These are phyloP conservation scores for Penaeus japonicus DNA, from an alignment of 1,140 invertebrate species.

Conservation along the genomic window DNA sequence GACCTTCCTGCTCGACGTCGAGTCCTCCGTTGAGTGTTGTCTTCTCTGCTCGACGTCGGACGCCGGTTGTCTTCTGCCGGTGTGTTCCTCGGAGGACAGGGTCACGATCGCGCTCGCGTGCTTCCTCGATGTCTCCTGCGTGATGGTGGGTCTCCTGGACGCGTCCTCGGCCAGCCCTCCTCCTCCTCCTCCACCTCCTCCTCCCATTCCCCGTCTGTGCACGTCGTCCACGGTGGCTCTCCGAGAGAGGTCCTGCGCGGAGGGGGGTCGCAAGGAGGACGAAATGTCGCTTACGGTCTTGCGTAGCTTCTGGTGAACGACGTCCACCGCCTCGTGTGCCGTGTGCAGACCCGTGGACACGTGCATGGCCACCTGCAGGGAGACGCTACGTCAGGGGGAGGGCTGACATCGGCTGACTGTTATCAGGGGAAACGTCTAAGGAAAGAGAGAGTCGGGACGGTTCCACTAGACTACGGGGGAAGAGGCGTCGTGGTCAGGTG, in stretches of 20 bases:
- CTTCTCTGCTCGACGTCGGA: neutral
- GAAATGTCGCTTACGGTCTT: constrained; percentile 54
- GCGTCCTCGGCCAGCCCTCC: constrained; percentile 19
- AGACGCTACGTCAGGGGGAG: neutral
- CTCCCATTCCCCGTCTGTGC: neutral
- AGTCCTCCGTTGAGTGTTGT: neutral
- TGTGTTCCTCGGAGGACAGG: neutral
- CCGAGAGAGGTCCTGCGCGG: neutral
- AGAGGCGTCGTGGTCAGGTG: no score
- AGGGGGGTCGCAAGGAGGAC: constrained; percentile 18
- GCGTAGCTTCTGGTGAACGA: constrained; percentile 43
- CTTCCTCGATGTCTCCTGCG: neutral
- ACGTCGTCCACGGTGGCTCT: constrained; percentile 3
- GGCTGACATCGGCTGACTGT: neutral
- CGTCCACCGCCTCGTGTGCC: constrained; percentile 33
- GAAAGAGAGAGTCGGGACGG: neutral
- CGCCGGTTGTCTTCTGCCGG: neutral
- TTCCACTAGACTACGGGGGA: neutral
- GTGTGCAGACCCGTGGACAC: constrained; percentile 42
- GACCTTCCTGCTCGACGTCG: neutral
- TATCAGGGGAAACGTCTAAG: neutral
- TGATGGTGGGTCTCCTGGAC: neutral
- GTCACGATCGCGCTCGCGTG: neutral
- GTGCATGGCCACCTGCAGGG: constrained; percentile 39
- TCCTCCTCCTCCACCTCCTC: neutral